phyloP scores from a whole-genome alignment of 2,113 vertebrate genomes.

The Eira barbara region DNA sequence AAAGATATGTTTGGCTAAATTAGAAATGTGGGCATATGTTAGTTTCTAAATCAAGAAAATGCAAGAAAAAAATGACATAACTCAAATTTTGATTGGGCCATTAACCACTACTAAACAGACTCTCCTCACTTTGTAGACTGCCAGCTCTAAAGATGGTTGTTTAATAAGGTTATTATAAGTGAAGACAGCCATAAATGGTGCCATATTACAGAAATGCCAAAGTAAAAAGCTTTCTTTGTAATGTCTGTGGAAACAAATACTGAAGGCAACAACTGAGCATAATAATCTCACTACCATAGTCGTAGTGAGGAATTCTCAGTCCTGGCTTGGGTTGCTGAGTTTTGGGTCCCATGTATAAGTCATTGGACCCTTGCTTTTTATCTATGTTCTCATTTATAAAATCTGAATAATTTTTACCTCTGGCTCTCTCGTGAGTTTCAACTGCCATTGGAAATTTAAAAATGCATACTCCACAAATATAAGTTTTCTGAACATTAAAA shows the following conservation, averaged over 20 bases:
- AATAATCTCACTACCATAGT: slow-evolving; percentile 32
- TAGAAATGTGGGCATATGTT: slow-evolving; percentile 11
- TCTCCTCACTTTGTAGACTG: not conserved
- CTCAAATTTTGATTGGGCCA: not conserved
- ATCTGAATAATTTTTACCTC: slow-evolving; percentile 19
- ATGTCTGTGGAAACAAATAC: slow-evolving; percentile 17
- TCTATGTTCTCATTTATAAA: slow-evolving; percentile 53
- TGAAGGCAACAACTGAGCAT: slow-evolving; percentile 49
- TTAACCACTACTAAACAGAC: not conserved
- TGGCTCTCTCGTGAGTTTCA: slow-evolving; percentile 33
- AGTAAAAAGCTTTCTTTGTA: slow-evolving; percentile 40
- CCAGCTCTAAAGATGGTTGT: not conserved
- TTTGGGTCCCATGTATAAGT: slow-evolving; percentile 5
- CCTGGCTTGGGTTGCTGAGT: slow-evolving; percentile 29
- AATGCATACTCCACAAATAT: not conserved
- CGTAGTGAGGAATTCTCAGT: slow-evolving; percentile 4
- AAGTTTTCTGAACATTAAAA: not conserved
- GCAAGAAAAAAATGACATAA: not conserved
- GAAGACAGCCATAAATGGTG: slow-evolving; percentile 52
- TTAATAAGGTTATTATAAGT: slow-evolving; percentile 35
- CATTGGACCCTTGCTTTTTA: slow-evolving; percentile 11
- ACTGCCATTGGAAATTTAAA: slow-evolving; percentile 7
- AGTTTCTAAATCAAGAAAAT: slow-evolving; percentile 14
- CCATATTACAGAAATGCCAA: slow-evolving; percentile 38
- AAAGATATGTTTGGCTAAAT: slow-evolving; percentile 40